Conservation (phyloP, 1,140 invertebrate genomes). For the Ceratitis capitata region DNA sequence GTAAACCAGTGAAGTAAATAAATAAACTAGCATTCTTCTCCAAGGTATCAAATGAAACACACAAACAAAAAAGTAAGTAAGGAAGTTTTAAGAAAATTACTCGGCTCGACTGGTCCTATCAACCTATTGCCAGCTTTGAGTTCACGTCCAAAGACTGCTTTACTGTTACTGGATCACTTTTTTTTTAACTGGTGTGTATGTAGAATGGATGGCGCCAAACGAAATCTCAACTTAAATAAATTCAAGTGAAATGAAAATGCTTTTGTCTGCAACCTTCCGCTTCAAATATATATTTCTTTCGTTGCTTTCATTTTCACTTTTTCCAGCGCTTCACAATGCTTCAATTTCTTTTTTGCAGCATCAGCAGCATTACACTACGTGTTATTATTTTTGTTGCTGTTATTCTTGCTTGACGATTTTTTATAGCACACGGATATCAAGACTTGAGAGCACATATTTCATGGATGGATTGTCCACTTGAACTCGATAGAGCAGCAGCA, state of each 20-base stretch:
- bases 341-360: neutral
- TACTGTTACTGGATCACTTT: neutral
- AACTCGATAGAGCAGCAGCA: neutral
- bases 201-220: conserved; percentile 24
- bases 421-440: neutral
- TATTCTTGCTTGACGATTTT: neutral
- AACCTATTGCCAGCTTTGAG: conserved; percentile 14
- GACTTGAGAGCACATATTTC: conserved; percentile 5
- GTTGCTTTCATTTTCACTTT: neutral
- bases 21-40: too few relatives aligned
- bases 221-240: conserved; percentile 29
- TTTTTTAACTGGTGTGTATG: neutral
- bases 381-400: neutral
- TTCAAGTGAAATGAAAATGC: conserved; percentile 32
- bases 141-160: neutral
- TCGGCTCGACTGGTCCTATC: conserved; percentile 25
- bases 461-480: conserved; percentile 6
- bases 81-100: too few relatives aligned
- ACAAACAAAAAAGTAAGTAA: too few relatives aligned
- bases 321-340: neutral
- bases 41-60: too few relatives aligned
- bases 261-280: conserved; percentile 21
- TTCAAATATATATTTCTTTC: neutral
- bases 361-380: neutral
- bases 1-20: too few relatives aligned